Conservation (phyloP, 1,140 invertebrate genomes). For the Sitodiplosis mosellana region DNA sequence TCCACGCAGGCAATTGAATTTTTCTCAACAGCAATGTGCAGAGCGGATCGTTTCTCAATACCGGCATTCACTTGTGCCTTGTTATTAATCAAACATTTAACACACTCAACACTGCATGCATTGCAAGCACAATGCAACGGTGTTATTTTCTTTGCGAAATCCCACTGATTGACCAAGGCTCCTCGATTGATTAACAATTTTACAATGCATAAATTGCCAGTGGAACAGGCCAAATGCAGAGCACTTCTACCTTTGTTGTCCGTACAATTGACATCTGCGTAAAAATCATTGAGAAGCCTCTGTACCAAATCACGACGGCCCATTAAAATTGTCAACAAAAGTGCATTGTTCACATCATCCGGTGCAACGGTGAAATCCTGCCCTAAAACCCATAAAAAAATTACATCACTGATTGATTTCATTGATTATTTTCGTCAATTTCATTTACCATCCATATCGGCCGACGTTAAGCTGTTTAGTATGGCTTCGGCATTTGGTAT, state of each 20-base stretch:
- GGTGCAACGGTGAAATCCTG: conserved; percentile 12
- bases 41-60: conserved; percentile 39
- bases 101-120: conserved; percentile 30
- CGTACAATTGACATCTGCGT: conserved; percentile 14
- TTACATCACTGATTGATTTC: background rate
- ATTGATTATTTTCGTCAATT: background rate
- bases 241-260: conserved; percentile 32
- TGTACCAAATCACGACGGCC: conserved; percentile 15
- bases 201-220: conserved; percentile 41
- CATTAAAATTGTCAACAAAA: conserved; percentile 15
- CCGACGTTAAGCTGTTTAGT: conserved; percentile 25
- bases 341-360: conserved; percentile 16
- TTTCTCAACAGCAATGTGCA: conserved; percentile 57
- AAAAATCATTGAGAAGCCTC: conserved; percentile 13
- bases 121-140: conserved; percentile 58
- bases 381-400: background rate
- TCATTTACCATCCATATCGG: conserved; percentile 16
- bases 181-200: conserved; percentile 41
- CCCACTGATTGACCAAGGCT: conserved; percentile 46
- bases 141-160: conserved; percentile 41
- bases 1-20: conserved; percentile 46
- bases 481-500: conserved; percentile 30
- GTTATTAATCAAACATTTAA: conserved; percentile 38
- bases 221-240: conserved; percentile 55
- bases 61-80: conserved; percentile 56